These are phyloP conservation scores for Saturnia japonica DNA, from an alignment of 2,888 invertebrate genomes.

Conservation along the genomic window DNA sequence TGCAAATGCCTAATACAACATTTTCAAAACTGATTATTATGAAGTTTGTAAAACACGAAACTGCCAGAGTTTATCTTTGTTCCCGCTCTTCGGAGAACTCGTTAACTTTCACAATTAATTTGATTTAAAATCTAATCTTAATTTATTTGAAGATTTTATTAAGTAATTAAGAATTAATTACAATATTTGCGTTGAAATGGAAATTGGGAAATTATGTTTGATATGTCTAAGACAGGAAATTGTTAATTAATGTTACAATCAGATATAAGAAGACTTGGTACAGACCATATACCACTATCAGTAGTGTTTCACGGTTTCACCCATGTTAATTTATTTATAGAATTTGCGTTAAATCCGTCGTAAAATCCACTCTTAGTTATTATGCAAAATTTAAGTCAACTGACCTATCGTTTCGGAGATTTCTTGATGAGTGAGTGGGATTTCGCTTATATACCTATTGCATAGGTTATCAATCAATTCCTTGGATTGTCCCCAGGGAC, in stretches of 20 bases:
- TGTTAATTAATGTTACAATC: background rate
- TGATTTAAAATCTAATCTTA: constrained; percentile 26
- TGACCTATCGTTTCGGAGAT: too few species aligned
- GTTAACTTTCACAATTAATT: constrained; percentile 26
- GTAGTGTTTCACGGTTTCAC: too few species aligned
- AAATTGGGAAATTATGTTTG: background rate
- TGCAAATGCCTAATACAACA: constrained; percentile 9
- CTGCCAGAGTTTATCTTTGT: constrained; percentile 19
- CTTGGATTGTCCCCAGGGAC: too few species aligned
- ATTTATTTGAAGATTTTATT: constrained; percentile 19
- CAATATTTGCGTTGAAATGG: background rate
- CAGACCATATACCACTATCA: too few species aligned
- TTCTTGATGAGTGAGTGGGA: too few species aligned
- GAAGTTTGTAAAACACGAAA: constrained; percentile 17
- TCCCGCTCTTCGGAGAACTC: constrained; percentile 22
- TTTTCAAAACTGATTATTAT: constrained; percentile 18
- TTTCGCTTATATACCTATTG: too few species aligned
- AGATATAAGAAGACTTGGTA: background rate
- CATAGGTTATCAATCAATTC: too few species aligned
- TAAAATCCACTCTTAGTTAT: too few species aligned
- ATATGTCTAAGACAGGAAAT: background rate
- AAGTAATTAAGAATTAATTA: constrained; percentile 21
- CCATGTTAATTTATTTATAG: too few species aligned
- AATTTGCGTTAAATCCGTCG: too few species aligned
- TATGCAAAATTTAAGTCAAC: too few species aligned